phyloP scores from a whole-genome alignment of 2,888 invertebrate species.

The Eueremaeus valkanovi region DNA sequence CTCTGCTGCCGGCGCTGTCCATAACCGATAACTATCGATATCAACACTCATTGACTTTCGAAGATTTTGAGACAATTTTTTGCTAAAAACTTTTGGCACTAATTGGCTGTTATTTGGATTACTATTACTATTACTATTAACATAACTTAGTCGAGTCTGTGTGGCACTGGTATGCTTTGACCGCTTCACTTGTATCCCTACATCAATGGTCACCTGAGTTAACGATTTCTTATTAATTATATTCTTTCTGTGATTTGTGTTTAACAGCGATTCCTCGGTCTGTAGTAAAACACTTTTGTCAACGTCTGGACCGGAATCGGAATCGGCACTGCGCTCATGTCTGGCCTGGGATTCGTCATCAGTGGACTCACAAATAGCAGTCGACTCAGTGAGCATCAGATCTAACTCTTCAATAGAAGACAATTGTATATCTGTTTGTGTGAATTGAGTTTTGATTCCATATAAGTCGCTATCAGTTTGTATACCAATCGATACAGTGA shows the following conservation, averaged over 20 bases:
- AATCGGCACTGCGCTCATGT: neutral
- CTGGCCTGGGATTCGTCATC: neutral
- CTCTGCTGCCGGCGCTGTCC: neutral
- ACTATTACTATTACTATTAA: too few species aligned
- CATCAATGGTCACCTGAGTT: constrained; percentile 23
- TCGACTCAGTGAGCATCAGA: constrained; percentile 7
- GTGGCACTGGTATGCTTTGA: constrained; percentile 28
- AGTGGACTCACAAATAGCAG: neutral
- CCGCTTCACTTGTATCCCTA: constrained; percentile 32
- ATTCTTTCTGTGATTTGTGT: neutral
- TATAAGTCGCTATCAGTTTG: constrained; percentile 17
- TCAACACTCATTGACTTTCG: constrained; percentile 12
- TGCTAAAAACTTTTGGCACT: constrained; percentile 32
- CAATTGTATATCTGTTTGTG: constrained; percentile 27
- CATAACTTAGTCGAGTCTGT: constrained; percentile 35
- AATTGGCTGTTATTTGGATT: constrained; percentile 2
- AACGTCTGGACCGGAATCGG: neutral
- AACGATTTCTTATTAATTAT: neutral
- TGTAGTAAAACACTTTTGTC: constrained; percentile 33
- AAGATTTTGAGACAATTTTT: neutral
- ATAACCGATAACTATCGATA: neutral
- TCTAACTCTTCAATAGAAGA: constrained; percentile 4
- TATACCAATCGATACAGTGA: neutral
- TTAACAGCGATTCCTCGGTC: constrained; percentile 2
- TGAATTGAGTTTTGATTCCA: neutral